Conservation (phyloP, 1,140 invertebrate genomes). For the Hermetia illucens region DNA sequence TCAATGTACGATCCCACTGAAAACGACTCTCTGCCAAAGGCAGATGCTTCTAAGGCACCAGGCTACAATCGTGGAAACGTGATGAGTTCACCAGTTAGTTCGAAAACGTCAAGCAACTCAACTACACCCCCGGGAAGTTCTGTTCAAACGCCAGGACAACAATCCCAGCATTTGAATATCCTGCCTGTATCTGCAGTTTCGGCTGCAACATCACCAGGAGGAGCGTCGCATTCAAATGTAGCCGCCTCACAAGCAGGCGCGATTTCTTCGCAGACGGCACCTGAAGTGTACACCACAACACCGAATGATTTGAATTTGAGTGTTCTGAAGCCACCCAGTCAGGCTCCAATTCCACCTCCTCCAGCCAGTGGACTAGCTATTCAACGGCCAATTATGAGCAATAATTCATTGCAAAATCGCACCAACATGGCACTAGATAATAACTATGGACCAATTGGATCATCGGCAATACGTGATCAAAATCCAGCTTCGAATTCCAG, state of each 20-base stretch:
- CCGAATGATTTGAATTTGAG: background rate
- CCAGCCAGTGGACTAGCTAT: conserved; percentile 10
- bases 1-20: conserved; percentile 34
- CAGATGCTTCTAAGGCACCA: conserved; percentile 66
- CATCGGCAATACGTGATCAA: too few species aligned
- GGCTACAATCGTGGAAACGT: conserved; percentile 57
- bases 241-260: conserved; percentile 1
- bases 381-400: conserved; percentile 8
- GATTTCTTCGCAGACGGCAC: background rate
- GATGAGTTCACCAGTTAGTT: conserved; percentile 56
- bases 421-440: conserved; percentile 2
- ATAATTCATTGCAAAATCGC: conserved; percentile 3
- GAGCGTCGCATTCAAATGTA: background rate
- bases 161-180: conserved; percentile 19
- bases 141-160: conserved; percentile 10
- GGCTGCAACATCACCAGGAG: conserved; percentile 4
- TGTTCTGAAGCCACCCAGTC: background rate
- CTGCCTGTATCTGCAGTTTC: conserved; percentile 15
- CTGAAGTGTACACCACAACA: background rate
- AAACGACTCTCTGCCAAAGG: conserved; percentile 41
- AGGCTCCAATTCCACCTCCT: conserved; percentile 2
- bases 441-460: conserved; percentile 19
- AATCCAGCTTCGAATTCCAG: conserved; percentile 3
- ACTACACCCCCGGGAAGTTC: conserved; percentile 32
- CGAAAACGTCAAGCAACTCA: conserved; percentile 41